Evolutionary conservation across 2,888 invertebrate genomes (phyloP).

Genomic region (Caradrina clavipalpis): DNA sequence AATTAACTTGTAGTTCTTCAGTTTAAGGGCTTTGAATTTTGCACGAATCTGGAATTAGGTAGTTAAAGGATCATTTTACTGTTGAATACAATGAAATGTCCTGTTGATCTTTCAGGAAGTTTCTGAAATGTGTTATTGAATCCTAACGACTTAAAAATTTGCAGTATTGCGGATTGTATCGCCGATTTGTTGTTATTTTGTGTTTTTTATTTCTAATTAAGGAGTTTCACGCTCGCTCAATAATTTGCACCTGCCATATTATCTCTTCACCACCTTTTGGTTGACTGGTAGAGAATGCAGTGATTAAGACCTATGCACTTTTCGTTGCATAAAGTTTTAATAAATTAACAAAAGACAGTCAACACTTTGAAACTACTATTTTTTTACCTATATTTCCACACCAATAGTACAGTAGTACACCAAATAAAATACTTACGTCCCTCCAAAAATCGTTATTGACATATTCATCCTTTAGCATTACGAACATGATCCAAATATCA

Average conservation of each 20-base stretch:
- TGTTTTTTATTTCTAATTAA: no score
- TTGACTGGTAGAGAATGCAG: no score
- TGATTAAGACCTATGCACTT: no score
- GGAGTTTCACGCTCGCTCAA: no score
- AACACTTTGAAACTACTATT: no score
- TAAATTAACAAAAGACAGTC: no score
- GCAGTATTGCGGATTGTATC: no score
- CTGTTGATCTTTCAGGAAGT: background rate
- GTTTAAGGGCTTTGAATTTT: conserved; percentile 4
- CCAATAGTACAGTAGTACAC: background rate
- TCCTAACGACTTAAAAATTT: no score
- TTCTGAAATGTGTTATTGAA: background rate
- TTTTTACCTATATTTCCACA: background rate
- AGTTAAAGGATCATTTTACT: background rate
- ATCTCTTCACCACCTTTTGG: no score
- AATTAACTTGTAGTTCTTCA: conserved; percentile 31
- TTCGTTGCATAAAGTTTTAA: no score
- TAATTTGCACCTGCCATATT: no score
- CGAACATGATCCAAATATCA: conserved; percentile 65
- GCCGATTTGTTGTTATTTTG: no score
- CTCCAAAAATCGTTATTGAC: conserved; percentile 54
- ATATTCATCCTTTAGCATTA: conserved; percentile 52
- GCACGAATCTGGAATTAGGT: background rate
- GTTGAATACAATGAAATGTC: background rate
- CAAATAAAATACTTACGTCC: conserved; percentile 8